Percentiles rank a stretch among this genome's conserved stretches.
Evolutionary conservation across 2,113 vertebrate species (phyloP).

Genomic region (Cinclus mexicanus): DNA sequence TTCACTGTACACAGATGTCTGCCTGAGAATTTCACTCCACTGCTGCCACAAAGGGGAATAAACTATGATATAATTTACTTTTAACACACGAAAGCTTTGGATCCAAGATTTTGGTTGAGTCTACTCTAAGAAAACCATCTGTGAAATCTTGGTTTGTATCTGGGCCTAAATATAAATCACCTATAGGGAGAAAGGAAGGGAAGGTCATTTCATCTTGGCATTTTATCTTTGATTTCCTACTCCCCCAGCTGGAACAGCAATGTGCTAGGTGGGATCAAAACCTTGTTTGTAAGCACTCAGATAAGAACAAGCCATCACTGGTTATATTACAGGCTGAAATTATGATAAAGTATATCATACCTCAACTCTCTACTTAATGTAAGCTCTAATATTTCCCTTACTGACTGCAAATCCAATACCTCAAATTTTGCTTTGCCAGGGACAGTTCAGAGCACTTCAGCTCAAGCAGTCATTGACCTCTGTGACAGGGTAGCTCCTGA

Average conservation of each 20-base stretch:
- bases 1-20: background rate
- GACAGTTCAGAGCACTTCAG: background rate
- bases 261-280: background rate
- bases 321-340: background rate
- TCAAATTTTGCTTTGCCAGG: background rate
- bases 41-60: background rate
- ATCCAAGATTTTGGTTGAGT: slow-evolving; percentile 28
- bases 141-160: background rate
- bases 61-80: background rate
- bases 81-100: background rate
- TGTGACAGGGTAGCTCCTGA: background rate
- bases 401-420: background rate
- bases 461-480: rapidly evolving
- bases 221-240: background rate
- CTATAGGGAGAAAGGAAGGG: background rate
- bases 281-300: background rate
- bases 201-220: background rate
- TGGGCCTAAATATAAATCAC: background rate
- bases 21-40: background rate
- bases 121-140: background rate
- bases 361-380: background rate
- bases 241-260: background rate
- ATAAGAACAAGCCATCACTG: background rate
- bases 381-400: background rate
- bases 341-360: background rate